Percentiles rank a stretch among this genome's conserved stretches.
phyloP scores from a whole-genome alignment of 2,888 invertebrate genomes.

The Gnatocerus cornutus region DNA sequence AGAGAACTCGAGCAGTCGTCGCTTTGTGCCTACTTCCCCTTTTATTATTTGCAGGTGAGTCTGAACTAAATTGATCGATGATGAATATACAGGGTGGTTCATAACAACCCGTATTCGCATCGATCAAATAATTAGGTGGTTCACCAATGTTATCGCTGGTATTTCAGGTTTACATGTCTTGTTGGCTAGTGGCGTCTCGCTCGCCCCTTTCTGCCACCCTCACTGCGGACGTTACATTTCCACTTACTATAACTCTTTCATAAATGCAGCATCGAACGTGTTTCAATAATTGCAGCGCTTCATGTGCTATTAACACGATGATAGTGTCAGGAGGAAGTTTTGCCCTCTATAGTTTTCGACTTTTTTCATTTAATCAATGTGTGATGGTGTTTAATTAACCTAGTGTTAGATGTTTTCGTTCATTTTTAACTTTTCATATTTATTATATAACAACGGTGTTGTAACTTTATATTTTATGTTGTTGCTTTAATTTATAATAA shows the following conservation, averaged over 20 bases:
- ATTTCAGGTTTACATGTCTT: constrained; percentile 70
- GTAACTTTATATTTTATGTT: constrained; percentile 46
- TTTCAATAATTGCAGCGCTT: constrained; percentile 48
- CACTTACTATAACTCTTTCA: constrained; percentile 63
- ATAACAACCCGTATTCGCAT: not conserved
- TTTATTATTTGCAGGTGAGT: constrained; percentile 76
- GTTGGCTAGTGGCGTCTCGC: constrained; percentile 67
- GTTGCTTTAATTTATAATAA: constrained; percentile 52
- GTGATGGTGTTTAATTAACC: constrained; percentile 44
- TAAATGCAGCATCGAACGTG: constrained; percentile 57
- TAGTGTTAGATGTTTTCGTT: constrained; percentile 39
- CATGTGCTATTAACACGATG: constrained; percentile 24
- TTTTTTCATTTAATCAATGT: constrained; percentile 12
- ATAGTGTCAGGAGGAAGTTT: constrained; percentile 10
- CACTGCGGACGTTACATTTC: constrained; percentile 67
- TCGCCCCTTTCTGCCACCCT: constrained; percentile 70
- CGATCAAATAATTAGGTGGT: constrained; percentile 2
- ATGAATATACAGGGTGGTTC: constrained; percentile 2
- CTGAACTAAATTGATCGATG: not conserved
- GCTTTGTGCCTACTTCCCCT: constrained; percentile 73
- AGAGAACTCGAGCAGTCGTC: constrained; percentile 58
- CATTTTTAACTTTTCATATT: constrained; percentile 39
- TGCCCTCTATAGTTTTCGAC: constrained; percentile 8
- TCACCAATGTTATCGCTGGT: constrained; percentile 49
- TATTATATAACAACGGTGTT: constrained; percentile 39